Percentiles rank a stretch among this genome's conserved stretches.
These are phyloP conservation scores for Ctenochaetus hawaiiensis DNA, from an alignment of 2,797 vertebrate genomes.

Conservation along the genomic window DNA sequence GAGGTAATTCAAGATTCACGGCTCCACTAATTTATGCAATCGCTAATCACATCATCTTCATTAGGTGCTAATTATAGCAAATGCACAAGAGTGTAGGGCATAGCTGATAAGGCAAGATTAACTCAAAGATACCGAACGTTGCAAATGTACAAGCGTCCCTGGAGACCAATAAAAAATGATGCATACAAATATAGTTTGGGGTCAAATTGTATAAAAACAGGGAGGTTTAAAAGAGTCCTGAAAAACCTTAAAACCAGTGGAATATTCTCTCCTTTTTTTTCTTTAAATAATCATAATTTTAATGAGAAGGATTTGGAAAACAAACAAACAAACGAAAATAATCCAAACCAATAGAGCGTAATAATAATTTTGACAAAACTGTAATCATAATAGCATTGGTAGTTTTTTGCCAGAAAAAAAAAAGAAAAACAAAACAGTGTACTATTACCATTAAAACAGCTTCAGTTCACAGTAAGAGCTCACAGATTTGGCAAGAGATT, in stretches of 20 bases:
- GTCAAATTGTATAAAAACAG: constrained; percentile 4
- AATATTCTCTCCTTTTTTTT: background rate
- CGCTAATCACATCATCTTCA: constrained; percentile 57
- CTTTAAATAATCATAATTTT: background rate
- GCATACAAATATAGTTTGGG: background rate
- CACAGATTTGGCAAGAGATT: constrained; percentile 18
- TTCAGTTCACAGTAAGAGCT: constrained; percentile 15
- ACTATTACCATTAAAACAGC: constrained; percentile 8
- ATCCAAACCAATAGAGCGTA: background rate
- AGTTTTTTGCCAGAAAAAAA: background rate
- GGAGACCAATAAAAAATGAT: constrained; percentile 2
- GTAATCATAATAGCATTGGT: background rate
- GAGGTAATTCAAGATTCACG: constrained; percentile 33
- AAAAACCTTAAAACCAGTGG: background rate
- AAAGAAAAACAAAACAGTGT: background rate
- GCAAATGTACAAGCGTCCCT: constrained; percentile 6
- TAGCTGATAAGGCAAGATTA: constrained; percentile 46
- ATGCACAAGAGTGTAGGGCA: constrained; percentile 18
- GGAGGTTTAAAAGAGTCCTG: background rate
- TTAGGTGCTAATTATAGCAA: constrained; percentile 58
- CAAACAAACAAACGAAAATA: background rate
- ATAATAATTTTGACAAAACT: background rate
- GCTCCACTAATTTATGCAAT: constrained; percentile 49
- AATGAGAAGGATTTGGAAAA: too few species aligned
- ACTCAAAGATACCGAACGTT: constrained; percentile 27